Percentiles rank a stretch among this genome's conserved stretches.
These are phyloP conservation scores for Oligia fasciuncula DNA, from an alignment of 2,888 invertebrate genomes.

Conservation along the genomic window DNA sequence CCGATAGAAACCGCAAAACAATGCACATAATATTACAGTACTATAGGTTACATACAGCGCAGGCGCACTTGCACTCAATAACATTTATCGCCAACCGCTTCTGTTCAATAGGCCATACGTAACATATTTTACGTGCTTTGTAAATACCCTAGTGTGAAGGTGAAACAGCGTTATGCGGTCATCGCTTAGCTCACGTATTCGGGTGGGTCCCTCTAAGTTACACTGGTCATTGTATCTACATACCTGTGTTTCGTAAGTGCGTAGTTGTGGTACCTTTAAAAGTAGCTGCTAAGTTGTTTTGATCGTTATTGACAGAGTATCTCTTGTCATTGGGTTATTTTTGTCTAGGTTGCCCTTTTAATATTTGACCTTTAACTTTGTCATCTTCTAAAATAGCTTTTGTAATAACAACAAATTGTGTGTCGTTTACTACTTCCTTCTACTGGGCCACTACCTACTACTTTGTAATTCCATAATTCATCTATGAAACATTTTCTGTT, in stretches of 20 bases:
- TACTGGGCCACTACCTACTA: not conserved
- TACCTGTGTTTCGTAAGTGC: slow-evolving; percentile 74
- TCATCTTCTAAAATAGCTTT: slow-evolving; percentile 59
- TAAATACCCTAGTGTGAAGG: slow-evolving; percentile 77
- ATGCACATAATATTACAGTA: slow-evolving; percentile 57
- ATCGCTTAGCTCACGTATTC: slow-evolving; percentile 79
- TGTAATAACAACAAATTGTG: slow-evolving; percentile 2
- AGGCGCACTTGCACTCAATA: slow-evolving; percentile 61
- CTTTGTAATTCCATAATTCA: slow-evolving; percentile 20
- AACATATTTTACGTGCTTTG: slow-evolving; percentile 64
- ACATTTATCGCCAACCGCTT: slow-evolving; percentile 65
- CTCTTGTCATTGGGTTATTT: slow-evolving; percentile 41
- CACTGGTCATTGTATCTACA: slow-evolving; percentile 58
- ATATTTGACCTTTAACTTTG: slow-evolving; percentile 50
- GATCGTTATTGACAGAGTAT: slow-evolving; percentile 34
- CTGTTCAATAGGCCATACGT: slow-evolving; percentile 66
- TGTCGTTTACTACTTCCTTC: not conserved
- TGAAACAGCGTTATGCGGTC: slow-evolving; percentile 84
- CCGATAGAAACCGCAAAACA: slow-evolving; percentile 66
- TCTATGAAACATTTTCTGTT: slow-evolving; percentile 30
- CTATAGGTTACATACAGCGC: slow-evolving; percentile 39
- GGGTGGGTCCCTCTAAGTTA: slow-evolving; percentile 72
- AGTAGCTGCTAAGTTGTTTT: slow-evolving; percentile 30
- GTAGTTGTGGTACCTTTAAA: slow-evolving; percentile 57
- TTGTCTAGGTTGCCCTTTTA: slow-evolving; percentile 38